Conservation (phyloP, 2,797 vertebrate genomes). For the Enteromius viviparus region DNA sequence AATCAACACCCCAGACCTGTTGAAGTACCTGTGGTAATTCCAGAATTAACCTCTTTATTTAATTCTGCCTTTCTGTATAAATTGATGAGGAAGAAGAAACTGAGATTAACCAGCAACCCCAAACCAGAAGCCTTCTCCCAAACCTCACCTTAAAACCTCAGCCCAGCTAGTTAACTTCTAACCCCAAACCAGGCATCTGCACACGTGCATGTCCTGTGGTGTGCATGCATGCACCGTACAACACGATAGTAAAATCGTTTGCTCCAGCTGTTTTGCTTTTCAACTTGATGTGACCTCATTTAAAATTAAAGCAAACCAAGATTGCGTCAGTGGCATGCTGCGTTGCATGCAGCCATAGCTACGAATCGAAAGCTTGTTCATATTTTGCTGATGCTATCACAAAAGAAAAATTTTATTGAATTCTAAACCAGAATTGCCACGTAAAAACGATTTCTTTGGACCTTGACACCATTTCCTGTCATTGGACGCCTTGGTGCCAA, state of each 20-base stretch:
- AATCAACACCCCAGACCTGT: background rate
- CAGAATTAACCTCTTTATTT: slow-evolving; percentile 13
- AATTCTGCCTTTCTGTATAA: slow-evolving; percentile 19
- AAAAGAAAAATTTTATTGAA: background rate
- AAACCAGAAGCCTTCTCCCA: slow-evolving; percentile 56
- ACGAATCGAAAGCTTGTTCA: background rate
- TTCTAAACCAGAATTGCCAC: too few relatives aligned
- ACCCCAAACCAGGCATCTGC: slow-evolving; percentile 24
- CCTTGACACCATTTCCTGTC: too few relatives aligned
- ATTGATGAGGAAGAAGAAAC: slow-evolving; percentile 41
- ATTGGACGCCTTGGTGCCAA: too few relatives aligned
- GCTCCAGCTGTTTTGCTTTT: background rate
- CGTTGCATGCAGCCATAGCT: background rate
- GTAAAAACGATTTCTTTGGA: too few relatives aligned
- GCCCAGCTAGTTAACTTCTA: slow-evolving; percentile 47
- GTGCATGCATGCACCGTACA: background rate
- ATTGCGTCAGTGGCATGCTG: background rate
- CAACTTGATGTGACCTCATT: slow-evolving; percentile 19
- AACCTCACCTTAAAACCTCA: slow-evolving; percentile 53
- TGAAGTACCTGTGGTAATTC: background rate
- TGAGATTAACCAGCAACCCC: slow-evolving; percentile 56
- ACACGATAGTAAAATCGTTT: background rate
- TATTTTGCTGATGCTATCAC: background rate
- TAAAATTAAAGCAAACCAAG: slow-evolving; percentile 14
- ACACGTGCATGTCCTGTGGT: slow-evolving; percentile 24